Conservation (phyloP, 2,888 invertebrate genomes). For the Drosophila suboccidentalis region DNA sequence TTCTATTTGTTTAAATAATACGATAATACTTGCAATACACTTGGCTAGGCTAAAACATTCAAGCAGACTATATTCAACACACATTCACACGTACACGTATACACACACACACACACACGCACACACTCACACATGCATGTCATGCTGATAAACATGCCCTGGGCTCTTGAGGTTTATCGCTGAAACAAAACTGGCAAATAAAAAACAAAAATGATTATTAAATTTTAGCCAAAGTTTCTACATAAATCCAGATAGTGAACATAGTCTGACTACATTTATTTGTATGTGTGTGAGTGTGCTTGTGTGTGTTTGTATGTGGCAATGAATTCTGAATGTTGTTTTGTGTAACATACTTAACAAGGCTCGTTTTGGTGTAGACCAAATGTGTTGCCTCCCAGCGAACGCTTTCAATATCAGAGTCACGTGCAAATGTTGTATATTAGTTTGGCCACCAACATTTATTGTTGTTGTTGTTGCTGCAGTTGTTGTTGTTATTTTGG, state of each 20-base stretch:
- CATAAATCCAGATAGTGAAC: conserved; percentile 60
- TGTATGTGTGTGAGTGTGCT: not conserved
- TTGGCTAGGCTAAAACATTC: not conserved
- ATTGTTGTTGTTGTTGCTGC: conserved; percentile 28
- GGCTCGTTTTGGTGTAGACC: conserved; percentile 15
- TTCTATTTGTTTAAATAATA: conserved; percentile 4
- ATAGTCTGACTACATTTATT: conserved; percentile 20
- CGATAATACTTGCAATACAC: not conserved
- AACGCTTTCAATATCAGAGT: conserved; percentile 72
- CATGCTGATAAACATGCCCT: conserved; percentile 12
- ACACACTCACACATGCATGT: conserved; percentile 6
- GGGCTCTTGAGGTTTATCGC: conserved; percentile 26
- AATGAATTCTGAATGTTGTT: conserved; percentile 54
- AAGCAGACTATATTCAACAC: not conserved
- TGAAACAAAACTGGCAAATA: conserved; percentile 31
- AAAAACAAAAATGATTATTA: conserved; percentile 58
- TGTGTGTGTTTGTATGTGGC: conserved; percentile 17
- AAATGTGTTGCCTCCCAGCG: conserved; percentile 21
- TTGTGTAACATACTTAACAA: conserved; percentile 52
- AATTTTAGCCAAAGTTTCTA: conserved; percentile 58
- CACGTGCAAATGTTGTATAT: conserved; percentile 76
- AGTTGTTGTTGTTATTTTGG: conserved; percentile 32
- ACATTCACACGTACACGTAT: not conserved
- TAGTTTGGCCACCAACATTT: conserved; percentile 57
- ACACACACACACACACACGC: conserved; percentile 9